A percentile compares a stretch with the other conserved stretches of the same genome.
Evolutionary conservation across 2,888 invertebrate genomes (phyloP).

Genomic region (Creontiades dilutus): DNA sequence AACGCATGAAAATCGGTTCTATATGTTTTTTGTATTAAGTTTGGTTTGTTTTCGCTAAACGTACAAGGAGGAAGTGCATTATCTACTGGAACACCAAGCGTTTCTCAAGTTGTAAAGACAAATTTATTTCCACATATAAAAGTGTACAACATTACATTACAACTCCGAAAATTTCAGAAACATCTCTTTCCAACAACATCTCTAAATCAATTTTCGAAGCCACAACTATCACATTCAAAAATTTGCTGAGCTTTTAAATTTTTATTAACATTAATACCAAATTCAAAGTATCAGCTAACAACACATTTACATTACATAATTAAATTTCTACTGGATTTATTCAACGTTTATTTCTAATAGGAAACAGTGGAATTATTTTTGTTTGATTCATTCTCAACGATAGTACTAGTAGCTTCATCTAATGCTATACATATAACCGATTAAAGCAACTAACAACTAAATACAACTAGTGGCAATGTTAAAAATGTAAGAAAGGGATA

Average conservation of each 20-base stretch:
- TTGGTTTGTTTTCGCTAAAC: no score
- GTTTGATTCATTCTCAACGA: background rate
- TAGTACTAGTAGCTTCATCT: no score
- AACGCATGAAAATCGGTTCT: no score
- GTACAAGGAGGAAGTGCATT: no score
- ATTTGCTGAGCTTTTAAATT: conserved; percentile 73
- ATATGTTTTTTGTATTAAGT: no score
- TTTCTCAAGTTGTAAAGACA: conserved; percentile 13
- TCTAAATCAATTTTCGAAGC: conserved; percentile 70
- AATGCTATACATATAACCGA: background rate
- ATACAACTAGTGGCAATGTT: background rate
- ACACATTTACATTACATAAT: conserved; percentile 7
- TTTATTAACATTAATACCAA: conserved; percentile 49
- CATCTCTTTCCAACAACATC: conserved; percentile 49
- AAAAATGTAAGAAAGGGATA: background rate
- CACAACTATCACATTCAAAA: conserved; percentile 74
- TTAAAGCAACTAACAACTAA: conserved; percentile 17
- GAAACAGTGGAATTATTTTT: conserved; percentile 20
- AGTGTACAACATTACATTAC: conserved; percentile 71
- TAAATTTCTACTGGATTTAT: conserved; percentile 32
- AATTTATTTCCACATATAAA: conserved; percentile 69
- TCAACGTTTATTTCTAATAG: conserved; percentile 42
- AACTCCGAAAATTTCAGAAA: conserved; percentile 65
- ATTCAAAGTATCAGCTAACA: conserved; percentile 44
- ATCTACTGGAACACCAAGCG: no score